Evolutionary conservation across 1,140 invertebrate species (phyloP).

Genomic region (Habropoda laboriosa): DNA sequence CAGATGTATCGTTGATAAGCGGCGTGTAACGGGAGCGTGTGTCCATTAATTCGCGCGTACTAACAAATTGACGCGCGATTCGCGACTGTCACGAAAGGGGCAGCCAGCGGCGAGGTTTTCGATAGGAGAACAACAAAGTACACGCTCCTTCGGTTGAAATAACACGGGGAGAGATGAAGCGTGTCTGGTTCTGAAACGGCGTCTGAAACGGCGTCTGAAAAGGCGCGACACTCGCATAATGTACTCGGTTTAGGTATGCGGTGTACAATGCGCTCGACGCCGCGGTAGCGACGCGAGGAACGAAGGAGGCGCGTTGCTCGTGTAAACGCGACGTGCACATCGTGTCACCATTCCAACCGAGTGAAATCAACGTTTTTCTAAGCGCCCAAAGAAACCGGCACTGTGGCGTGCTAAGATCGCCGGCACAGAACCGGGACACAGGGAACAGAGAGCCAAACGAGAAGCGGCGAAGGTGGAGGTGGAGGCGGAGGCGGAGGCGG

Average conservation of each 20-base stretch:
- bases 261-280: slow-evolving; percentile 46
- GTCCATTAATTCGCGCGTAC: slow-evolving; percentile 15
- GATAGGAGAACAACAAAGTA: too few species aligned
- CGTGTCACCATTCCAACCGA: slow-evolving; percentile 77
- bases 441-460: slow-evolving; percentile 21
- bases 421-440: slow-evolving; percentile 33
- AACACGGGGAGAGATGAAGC: slow-evolving; percentile 2
- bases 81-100: background rate
- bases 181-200: background rate
- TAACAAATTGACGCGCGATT: slow-evolving; percentile 29
- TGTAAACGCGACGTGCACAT: slow-evolving; percentile 62
- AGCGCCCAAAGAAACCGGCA: slow-evolving; percentile 63
- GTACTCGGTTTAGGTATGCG: slow-evolving; percentile 47
- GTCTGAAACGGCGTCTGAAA: too few species aligned
- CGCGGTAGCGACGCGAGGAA: slow-evolving; percentile 29
- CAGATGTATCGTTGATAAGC: slow-evolving; percentile 22
- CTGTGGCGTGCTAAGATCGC: slow-evolving; percentile 50
- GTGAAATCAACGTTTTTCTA: slow-evolving; percentile 79
- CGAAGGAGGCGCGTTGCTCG: slow-evolving; percentile 31
- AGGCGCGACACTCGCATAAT: slow-evolving; percentile 49
- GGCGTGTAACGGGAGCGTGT: slow-evolving; percentile 25
- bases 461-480: background rate
- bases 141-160: slow-evolving; percentile 2
- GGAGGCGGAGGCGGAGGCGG: background rate
- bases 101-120: too few species aligned